Percentiles rank a stretch among this genome's conserved stretches.
Conservation (phyloP, 2,888 invertebrate genomes). For the Netelia fuscicornis region DNA sequence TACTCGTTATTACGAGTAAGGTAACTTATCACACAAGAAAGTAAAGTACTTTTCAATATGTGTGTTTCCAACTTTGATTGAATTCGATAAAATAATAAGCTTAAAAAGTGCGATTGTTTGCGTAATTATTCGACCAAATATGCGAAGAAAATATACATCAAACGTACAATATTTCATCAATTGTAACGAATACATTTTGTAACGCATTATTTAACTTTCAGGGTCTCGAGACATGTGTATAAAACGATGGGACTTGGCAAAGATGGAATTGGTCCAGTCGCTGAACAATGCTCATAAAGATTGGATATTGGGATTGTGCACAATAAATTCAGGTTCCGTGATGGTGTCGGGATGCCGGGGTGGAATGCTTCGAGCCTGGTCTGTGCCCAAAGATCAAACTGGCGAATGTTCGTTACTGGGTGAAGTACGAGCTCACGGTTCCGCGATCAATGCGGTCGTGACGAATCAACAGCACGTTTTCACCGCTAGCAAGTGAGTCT, state of each 20-base stretch:
- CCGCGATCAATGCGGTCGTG: conserved; percentile 89
- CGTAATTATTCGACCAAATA: too few relatives aligned
- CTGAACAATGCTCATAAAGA: conserved; percentile 95
- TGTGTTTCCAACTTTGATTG: background rate
- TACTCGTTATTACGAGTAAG: too few relatives aligned
- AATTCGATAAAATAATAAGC: background rate
- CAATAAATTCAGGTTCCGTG: conserved; percentile 86
- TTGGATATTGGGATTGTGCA: conserved; percentile 92
- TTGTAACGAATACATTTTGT: background rate
- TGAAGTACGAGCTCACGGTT: conserved; percentile 89
- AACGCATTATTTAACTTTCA: conserved; percentile 56
- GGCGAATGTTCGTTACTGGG: conserved; percentile 89
- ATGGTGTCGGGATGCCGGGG: conserved; percentile 92
- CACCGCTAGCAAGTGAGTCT: conserved; percentile 93
- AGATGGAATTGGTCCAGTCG: conserved; percentile 87
- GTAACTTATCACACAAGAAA: too few relatives aligned
- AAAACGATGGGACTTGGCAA: conserved; percentile 92
- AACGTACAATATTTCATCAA: too few relatives aligned
- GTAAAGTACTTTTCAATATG: too few relatives aligned
- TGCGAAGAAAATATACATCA: too few relatives aligned
- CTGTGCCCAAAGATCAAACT: conserved; percentile 85
- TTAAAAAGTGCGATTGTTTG: too few relatives aligned
- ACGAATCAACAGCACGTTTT: conserved; percentile 89
- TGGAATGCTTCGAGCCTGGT: conserved; percentile 92
- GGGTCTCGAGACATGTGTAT: conserved; percentile 94